phyloP scores from a whole-genome alignment of 2,888 invertebrate genomes.

The Ennomos quercinarius region DNA sequence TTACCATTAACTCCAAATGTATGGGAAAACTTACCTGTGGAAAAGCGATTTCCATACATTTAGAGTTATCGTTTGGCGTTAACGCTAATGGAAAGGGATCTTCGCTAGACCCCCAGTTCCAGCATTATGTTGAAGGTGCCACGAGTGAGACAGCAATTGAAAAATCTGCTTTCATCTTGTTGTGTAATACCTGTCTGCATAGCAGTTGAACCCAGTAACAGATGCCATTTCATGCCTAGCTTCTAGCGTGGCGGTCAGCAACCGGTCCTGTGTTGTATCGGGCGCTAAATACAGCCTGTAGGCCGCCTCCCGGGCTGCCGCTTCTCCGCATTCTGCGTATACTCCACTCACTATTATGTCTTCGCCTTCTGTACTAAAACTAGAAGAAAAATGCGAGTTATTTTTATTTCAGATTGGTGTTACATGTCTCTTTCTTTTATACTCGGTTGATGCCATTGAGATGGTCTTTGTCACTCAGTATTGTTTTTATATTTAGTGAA shows the following conservation, averaged over 20 bases:
- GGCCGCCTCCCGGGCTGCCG: slow-evolving; percentile 93
- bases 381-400: slow-evolving; percentile 40
- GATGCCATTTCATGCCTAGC: slow-evolving; percentile 92
- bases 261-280: slow-evolving; percentile 89
- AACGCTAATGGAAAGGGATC: too few species aligned
- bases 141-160: too few species aligned
- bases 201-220: slow-evolving; percentile 95
- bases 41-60: too few species aligned
- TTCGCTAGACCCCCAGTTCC: too few species aligned
- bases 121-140: too few species aligned
- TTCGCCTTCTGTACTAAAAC: slow-evolving; percentile 88
- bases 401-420: too few species aligned
- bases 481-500: too few species aligned
- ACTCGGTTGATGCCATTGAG: background rate
- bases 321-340: slow-evolving; percentile 93
- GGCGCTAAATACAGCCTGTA: slow-evolving; percentile 94
- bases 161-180: background rate
- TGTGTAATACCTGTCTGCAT: slow-evolving; percentile 89
- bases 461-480: too few species aligned
- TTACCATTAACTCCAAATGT: too few species aligned
- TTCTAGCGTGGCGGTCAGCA: slow-evolving; percentile 90
- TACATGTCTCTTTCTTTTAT: too few species aligned
- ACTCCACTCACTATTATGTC: slow-evolving; percentile 92
- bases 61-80: too few species aligned
- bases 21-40: too few species aligned